Conservation (phyloP, 1,140 invertebrate genomes). For the Palaemon carinicauda region DNA sequence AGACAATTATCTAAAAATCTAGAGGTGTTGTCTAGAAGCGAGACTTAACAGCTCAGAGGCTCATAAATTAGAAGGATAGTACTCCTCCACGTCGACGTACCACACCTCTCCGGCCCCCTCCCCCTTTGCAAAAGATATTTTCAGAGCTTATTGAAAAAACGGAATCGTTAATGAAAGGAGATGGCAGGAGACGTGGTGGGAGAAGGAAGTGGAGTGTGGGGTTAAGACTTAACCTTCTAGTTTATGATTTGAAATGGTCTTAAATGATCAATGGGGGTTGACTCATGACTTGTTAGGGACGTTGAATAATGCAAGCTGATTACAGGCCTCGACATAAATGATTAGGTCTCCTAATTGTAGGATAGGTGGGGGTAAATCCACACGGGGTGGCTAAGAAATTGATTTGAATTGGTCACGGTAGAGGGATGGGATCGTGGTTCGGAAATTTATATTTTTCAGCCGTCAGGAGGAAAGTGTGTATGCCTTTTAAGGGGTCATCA, state of each 20-base stretch:
- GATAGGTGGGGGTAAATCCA: slow-evolving; percentile 17
- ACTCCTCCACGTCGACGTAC: neutral
- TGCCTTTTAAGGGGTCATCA: too few species aligned
- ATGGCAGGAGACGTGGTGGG: too few species aligned
- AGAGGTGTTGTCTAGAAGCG: neutral
- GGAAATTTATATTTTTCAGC: too few species aligned
- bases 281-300: slow-evolving; percentile 20
- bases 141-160: neutral
- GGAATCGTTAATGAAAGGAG: slow-evolving; percentile 1
- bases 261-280: slow-evolving; percentile 29
- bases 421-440: neutral
- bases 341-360: slow-evolving; percentile 31
- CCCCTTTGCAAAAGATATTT: too few species aligned
- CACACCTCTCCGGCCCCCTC: too few species aligned
- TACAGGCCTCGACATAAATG: slow-evolving; percentile 16
- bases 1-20: neutral
- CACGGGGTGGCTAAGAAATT: slow-evolving; percentile 27
- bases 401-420: slow-evolving; percentile 36
- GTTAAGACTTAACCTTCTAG: neutral
- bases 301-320: slow-evolving; percentile 33
- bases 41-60: neutral
- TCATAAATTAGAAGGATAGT: neutral
- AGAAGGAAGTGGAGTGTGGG: too few species aligned
- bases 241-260: slow-evolving; percentile 27
- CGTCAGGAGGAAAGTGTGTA: too few species aligned